Conservation (phyloP, 2,797 vertebrate species). For the Typhlichthys subterraneus region DNA sequence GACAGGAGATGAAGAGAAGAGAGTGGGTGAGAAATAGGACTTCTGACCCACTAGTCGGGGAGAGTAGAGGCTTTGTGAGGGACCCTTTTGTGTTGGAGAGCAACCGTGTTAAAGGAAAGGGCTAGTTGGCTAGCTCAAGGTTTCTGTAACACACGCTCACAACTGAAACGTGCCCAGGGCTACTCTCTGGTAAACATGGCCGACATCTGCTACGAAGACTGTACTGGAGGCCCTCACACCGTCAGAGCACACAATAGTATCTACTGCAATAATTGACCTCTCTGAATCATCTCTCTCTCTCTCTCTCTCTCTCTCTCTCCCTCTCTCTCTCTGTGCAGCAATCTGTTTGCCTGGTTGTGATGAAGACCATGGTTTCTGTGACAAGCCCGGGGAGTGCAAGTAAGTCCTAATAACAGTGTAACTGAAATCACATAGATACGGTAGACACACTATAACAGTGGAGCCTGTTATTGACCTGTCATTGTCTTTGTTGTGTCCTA, state of each 20-base stretch:
- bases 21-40: slow-evolving; percentile 85
- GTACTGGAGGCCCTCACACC: slow-evolving; percentile 14
- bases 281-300: slow-evolving; percentile 30
- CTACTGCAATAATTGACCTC: slow-evolving; percentile 49
- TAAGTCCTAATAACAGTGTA: slow-evolving; percentile 72
- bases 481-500: slow-evolving; percentile 51
- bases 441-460: too few species aligned
- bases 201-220: slow-evolving; percentile 12
- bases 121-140: slow-evolving; percentile 65
- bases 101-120: slow-evolving; percentile 89
- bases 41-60: slow-evolving; percentile 96
- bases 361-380: slow-evolving; percentile 93
- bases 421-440: too few species aligned
- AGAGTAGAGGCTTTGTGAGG: slow-evolving; percentile 90
- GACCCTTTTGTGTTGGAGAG: slow-evolving; percentile 87
- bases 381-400: slow-evolving; percentile 98
- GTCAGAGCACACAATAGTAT: too few species aligned
- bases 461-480: neutral
- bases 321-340: slow-evolving; percentile 79
- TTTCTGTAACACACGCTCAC: neutral
- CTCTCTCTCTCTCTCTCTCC: slow-evolving; percentile 30
- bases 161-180: neutral
- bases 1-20: slow-evolving; percentile 59
- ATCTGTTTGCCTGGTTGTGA: slow-evolving; percentile 96
- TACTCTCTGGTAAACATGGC: neutral